Conservation (phyloP, 2,888 invertebrate species). For the Erebia palarica region DNA sequence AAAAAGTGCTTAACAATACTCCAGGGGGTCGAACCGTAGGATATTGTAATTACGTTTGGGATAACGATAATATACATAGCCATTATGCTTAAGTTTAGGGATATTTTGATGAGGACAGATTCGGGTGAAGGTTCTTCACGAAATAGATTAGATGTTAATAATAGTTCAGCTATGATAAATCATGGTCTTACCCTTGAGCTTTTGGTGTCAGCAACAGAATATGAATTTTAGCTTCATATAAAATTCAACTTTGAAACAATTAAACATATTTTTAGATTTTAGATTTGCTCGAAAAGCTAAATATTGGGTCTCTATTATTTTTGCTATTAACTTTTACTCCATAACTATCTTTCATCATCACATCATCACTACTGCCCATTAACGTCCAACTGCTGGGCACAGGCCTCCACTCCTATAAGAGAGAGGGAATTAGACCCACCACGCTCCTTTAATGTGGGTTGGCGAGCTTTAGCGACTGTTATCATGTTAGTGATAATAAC, state of each 20-base stretch:
- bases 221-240: neutral
- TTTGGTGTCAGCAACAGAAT: neutral
- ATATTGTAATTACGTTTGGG: constrained; percentile 33
- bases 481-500: too few relatives aligned
- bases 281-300: too few relatives aligned
- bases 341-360: too few relatives aligned
- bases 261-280: neutral
- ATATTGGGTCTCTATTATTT: too few relatives aligned
- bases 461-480: too few relatives aligned
- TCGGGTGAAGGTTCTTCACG: constrained; percentile 22
- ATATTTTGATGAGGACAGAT: constrained; percentile 21
- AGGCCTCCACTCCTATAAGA: too few relatives aligned
- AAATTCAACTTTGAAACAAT: neutral
- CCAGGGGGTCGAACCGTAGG: constrained; percentile 19
- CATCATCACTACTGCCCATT: too few relatives aligned
- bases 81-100: constrained; percentile 24
- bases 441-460: too few relatives aligned
- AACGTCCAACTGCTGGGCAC: too few relatives aligned
- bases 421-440: too few relatives aligned
- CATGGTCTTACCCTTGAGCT: neutral
- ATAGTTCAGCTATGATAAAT: constrained; percentile 8
- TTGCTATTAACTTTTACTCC: too few relatives aligned
- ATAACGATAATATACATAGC: constrained; percentile 32
- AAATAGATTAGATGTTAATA: constrained; percentile 22
- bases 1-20: constrained; percentile 24